These are phyloP conservation scores for Phrixothrix hirtus DNA, from an alignment of 2,888 invertebrate species.

Conservation along the genomic window DNA sequence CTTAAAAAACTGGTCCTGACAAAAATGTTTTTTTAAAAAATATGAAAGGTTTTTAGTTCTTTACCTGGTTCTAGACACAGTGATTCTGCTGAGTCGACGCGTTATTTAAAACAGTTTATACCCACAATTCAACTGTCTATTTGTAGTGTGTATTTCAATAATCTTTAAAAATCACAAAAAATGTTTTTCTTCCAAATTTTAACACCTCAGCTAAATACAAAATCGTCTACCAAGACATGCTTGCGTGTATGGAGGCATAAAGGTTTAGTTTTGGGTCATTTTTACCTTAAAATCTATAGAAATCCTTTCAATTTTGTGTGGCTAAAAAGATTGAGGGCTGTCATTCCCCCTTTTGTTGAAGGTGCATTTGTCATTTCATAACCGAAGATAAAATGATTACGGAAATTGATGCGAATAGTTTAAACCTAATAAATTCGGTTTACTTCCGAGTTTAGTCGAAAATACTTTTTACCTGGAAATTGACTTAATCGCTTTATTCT, in stretches of 20 bases:
- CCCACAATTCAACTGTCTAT: not conserved
- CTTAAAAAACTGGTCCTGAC: conserved; percentile 30
- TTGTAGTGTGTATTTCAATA: conserved; percentile 37
- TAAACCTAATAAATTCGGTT: no score
- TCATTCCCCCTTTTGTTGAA: conserved; percentile 17
- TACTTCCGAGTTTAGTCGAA: no score
- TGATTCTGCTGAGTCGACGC: conserved; percentile 6
- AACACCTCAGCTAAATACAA: conserved; percentile 37
- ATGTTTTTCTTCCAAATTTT: conserved; percentile 37
- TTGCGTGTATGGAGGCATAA: conserved; percentile 13
- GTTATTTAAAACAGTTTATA: conserved; percentile 6
- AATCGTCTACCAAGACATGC: conserved; percentile 18
- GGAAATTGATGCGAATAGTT: conserved; percentile 6
- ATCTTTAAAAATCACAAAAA: conserved; percentile 41
- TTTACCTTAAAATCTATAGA: conserved; percentile 24
- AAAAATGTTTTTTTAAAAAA: conserved; percentile 33
- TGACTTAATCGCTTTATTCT: no score
- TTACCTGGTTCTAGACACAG: conserved; percentile 35
- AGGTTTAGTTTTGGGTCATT: conserved; percentile 24
- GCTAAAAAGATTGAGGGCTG: conserved; percentile 9
- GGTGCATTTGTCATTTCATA: conserved; percentile 28
- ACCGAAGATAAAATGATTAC: conserved; percentile 28
- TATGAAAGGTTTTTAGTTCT: conserved; percentile 33
- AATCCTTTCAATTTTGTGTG: conserved; percentile 28
- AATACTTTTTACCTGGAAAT: no score